These are phyloP conservation scores for Miltochrista miniata DNA, from an alignment of 2,888 invertebrate species.

Conservation along the genomic window DNA sequence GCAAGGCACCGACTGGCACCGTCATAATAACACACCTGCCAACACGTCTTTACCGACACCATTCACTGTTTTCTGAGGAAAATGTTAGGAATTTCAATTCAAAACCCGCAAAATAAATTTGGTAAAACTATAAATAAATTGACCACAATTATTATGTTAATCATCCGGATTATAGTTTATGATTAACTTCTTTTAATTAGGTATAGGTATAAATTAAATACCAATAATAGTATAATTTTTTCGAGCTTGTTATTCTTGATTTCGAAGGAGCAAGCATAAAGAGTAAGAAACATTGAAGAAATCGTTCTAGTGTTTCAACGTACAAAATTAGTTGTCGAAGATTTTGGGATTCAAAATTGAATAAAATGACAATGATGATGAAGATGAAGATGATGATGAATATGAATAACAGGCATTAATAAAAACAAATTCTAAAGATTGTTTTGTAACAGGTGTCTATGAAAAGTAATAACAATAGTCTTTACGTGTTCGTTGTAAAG, in stretches of 20 bases:
- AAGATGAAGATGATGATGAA: too few relatives aligned
- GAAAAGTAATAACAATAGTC: background rate
- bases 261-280: too few relatives aligned
- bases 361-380: too few relatives aligned
- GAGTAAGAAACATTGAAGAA: too few relatives aligned
- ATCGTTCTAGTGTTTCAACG: too few relatives aligned
- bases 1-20: slow-evolving; percentile 64
- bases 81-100: slow-evolving; percentile 9
- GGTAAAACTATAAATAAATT: slow-evolving; percentile 24
- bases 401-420: too few relatives aligned
- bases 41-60: slow-evolving; percentile 16
- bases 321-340: too few relatives aligned
- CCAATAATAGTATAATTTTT: too few relatives aligned
- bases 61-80: slow-evolving; percentile 21
- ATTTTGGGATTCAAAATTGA: too few relatives aligned
- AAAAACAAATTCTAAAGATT: too few relatives aligned
- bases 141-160: slow-evolving; percentile 33
- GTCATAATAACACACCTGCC: slow-evolving; percentile 36
- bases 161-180: slow-evolving; percentile 21
- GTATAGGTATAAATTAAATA: too few relatives aligned
- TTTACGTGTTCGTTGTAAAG: background rate
- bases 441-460: background rate
- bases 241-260: too few relatives aligned
- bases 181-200: background rate
- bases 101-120: slow-evolving; percentile 25